Evolutionary conservation across 2,888 invertebrate species (phyloP), one percentile per base, ranked within the genome.

Genomic region (Standfussiana lucernea): DNA sequence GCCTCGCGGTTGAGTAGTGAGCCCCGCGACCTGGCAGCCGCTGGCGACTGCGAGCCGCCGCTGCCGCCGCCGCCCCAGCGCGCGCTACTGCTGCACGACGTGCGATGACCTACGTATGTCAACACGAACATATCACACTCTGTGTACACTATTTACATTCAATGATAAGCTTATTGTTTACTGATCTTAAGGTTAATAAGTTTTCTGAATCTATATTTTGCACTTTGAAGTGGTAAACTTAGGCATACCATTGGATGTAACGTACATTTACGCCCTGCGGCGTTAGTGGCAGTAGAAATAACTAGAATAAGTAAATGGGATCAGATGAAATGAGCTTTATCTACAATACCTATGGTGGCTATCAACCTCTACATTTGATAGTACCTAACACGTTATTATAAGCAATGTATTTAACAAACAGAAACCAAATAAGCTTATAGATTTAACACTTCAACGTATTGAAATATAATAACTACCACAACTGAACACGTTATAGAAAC

Each of bases 101-200:
- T 95, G 95, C 95, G 92, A 95, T 96, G 96, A 95, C 92, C 96
- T 92, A 95, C 96, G 96, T 95, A 95, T 93, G 95, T 95, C 92
- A 88, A 89, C 88, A 89, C 88, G 86, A 82, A 82, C 76, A 62
- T 86, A 79, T 56, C 71, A 85, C 62, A 75, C 78, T 61, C 40
- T 83, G 61, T 72, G 56, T 69, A 78, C 68, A 53, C 77, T 80
- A 66, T 67, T 80, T 53, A 67, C 70, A 45, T 62, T 53, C 62
- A 71, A 84, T 67, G 70, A 73, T 73, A 70, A 56, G 61, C 67
- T 73, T 62, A 72, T 75, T 72, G 66, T 71, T 75, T 75, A 75
- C 59, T 56, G 40, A 28, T 56, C 28, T 56, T 59, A 64, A 42
- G 32, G 76, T 71, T 59, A 47, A 42, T 64, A 70, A 32, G 13